Base-by-base conservation (phyloP, 2,888 invertebrate species). In the Philopedon plagiatum region DNA sequence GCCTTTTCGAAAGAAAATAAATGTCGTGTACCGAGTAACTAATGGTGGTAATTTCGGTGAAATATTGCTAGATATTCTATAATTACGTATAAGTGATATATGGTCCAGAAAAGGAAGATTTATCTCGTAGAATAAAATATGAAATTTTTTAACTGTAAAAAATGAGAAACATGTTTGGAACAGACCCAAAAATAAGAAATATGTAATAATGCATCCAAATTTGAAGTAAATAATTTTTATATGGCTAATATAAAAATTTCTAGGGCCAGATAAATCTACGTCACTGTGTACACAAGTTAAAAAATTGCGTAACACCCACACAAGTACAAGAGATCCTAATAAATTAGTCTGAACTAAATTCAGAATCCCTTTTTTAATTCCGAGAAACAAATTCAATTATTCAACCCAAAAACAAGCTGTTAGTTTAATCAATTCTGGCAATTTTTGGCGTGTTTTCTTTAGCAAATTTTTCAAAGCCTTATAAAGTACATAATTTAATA, bases 1-100 rank as follows among this genome's bases (percentile, higher is more conserved):
- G 18, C 41, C 41, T 58, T 57, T 23, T 26, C 21, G 58, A 58
- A 41, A 15, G 39, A 15, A 26, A 58, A 58, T 58, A 41, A 58
- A 58, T 41, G 58, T 26, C 58, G 18, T 58, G 39, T 58, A 23
- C 41, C 13, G 19, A 9, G 15, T 58, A 58, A 58, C 23, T 58
- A 58, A 58, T 58, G 37, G 41, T n/a, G 23, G 58, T 39, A 26
- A 26, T 41, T 41, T 58, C 26, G 13, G 19, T 37, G 18, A 37
- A 37, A 37, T 57, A 57, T 37, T 4, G 13, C 13, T 15, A n/a
- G 21, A n/a, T 29, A 18, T 32, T 18, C 49, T 49, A 49, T 49
- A 49, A 23, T 23, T 49, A 58, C 39, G 23, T 32, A 18, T 32
- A 7, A 9, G 1, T 44, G 19, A 44, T 44, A 19, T 18, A 44